phyloP scores from a whole-genome alignment of 2,797 vertebrate species.

The Neopelma chrysocephalum region DNA sequence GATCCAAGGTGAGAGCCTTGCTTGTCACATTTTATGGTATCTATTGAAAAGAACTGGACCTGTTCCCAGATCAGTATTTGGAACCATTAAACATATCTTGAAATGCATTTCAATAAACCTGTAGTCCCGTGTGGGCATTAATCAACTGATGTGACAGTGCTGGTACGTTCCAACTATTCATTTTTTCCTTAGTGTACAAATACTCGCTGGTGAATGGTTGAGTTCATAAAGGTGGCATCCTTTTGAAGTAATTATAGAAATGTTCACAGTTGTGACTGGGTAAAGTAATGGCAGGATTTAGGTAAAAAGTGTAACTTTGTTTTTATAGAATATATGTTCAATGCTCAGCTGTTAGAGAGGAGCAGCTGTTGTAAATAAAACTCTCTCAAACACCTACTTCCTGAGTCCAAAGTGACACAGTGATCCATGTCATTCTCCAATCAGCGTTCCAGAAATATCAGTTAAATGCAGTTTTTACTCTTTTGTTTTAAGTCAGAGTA shows the following conservation, averaged over 20 bases:
- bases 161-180: rapidly evolving
- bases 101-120: slow-evolving; percentile 8
- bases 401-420: background rate
- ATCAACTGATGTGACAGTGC: background rate
- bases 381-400: background rate
- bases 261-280: background rate
- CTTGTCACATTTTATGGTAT: background rate
- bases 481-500: background rate
- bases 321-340: background rate
- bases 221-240: background rate
- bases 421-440: background rate
- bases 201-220: background rate
- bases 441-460: background rate
- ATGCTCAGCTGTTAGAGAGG: background rate
- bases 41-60: background rate
- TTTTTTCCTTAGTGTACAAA: background rate
- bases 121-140: background rate
- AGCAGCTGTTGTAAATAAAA: background rate
- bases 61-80: background rate
- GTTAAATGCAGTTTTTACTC: background rate
- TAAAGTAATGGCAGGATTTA: background rate
- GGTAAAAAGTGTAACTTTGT: background rate
- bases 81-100: background rate
- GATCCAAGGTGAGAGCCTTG: background rate
- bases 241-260: background rate